Evolutionary conservation across 2,888 invertebrate species (phyloP).

Genomic region (Hydroisotoma schaefferi): DNA sequence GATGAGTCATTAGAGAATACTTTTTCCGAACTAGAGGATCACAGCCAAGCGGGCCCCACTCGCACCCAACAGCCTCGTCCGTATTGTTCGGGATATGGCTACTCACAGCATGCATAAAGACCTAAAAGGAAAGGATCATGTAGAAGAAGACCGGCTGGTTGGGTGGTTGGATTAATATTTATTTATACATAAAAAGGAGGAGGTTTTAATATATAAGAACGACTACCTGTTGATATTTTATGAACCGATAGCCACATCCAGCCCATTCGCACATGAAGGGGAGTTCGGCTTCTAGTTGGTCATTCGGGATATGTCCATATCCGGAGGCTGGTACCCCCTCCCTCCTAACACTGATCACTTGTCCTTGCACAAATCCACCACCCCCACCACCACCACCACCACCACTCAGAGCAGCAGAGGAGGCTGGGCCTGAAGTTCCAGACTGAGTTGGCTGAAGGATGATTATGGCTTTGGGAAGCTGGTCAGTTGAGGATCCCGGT

Average conservation of each 20-base stretch:
- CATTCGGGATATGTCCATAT: constrained; percentile 28
- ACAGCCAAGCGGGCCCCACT: constrained; percentile 74
- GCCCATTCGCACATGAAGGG: constrained; percentile 83
- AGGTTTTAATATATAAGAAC: background rate
- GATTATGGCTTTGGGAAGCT: constrained; percentile 46
- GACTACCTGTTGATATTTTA: constrained; percentile 40
- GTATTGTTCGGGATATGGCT: constrained; percentile 70
- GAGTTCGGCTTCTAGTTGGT: constrained; percentile 36
- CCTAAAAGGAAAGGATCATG: constrained; percentile 53
- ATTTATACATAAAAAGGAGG: background rate
- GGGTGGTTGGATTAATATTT: background rate
- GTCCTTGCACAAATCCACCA: too few relatives aligned
- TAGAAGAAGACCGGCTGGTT: background rate
- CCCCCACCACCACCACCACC: too few relatives aligned
- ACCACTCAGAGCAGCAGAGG: background rate
- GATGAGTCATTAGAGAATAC: constrained; percentile 94
- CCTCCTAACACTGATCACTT: background rate
- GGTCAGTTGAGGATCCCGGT: constrained; percentile 29
- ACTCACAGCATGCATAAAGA: constrained; percentile 82
- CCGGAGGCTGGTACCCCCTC: constrained; percentile 21
- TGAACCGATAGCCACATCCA: constrained; percentile 62
- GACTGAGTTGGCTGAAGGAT: constrained; percentile 39
- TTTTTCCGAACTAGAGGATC: constrained; percentile 84
- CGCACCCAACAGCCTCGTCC: constrained; percentile 72
- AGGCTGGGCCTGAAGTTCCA: background rate